Conservation (phyloP, 2,888 invertebrate genomes). For the Acanthoscelides obtectus region DNA sequence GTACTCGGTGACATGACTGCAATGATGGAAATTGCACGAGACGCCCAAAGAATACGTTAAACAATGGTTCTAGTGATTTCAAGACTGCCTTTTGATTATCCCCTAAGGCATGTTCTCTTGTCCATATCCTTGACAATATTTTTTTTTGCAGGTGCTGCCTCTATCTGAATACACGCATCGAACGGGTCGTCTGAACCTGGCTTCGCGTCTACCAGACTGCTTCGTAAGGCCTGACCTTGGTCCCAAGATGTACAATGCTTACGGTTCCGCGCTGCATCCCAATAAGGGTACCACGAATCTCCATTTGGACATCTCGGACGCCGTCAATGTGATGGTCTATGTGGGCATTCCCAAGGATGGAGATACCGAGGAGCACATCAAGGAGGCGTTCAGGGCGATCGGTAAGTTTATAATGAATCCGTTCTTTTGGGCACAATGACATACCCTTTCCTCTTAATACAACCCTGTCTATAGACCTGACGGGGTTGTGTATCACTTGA, state of each 20-base stretch:
- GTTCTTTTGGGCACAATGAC: too few species aligned
- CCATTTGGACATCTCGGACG: slow-evolving; percentile 95
- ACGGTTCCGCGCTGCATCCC: slow-evolving; percentile 78
- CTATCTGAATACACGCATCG: slow-evolving; percentile 88
- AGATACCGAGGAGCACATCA: slow-evolving; percentile 64
- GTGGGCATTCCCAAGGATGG: slow-evolving; percentile 87
- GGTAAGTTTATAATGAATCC: background rate
- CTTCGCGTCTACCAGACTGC: slow-evolving; percentile 84
- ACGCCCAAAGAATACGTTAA: too few species aligned
- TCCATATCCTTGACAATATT: too few species aligned
- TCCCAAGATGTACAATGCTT: slow-evolving; percentile 98
- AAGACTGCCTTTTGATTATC: too few species aligned
- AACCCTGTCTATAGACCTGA: too few species aligned
- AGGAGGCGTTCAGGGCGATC: slow-evolving; percentile 84
- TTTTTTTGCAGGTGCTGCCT: slow-evolving; percentile 60
- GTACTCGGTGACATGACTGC: too few species aligned
- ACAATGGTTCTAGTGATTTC: too few species aligned
- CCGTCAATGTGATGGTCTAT: slow-evolving; percentile 93
- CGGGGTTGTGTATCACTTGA: too few species aligned
- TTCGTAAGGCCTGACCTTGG: slow-evolving; percentile 94
- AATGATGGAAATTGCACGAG: too few species aligned
- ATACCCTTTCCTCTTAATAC: too few species aligned
- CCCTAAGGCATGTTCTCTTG: too few species aligned
- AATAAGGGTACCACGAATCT: slow-evolving; percentile 92
- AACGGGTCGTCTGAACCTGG: slow-evolving; percentile 81